Percentiles rank a stretch among this genome's conserved stretches.
Evolutionary conservation across 1,140 invertebrate species (phyloP).

Genomic region (Calycopis cecrops): DNA sequence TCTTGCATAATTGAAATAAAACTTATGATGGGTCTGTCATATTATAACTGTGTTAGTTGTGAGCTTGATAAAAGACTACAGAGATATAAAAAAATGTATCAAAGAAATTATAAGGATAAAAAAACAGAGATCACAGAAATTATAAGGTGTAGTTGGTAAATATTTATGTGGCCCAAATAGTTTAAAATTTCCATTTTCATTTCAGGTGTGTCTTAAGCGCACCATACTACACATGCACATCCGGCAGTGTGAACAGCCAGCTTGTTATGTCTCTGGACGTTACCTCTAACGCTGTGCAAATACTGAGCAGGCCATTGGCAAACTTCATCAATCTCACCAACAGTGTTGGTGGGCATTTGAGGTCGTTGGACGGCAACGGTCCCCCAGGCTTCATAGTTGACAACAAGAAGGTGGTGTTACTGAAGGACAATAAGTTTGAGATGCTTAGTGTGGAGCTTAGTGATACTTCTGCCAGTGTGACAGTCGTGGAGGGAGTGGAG

Average conservation of each 20-base stretch:
- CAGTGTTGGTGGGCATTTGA: slow-evolving; percentile 26
- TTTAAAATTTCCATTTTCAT: slow-evolving; percentile 22
- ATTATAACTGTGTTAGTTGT: too few species aligned
- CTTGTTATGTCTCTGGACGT: slow-evolving; percentile 72
- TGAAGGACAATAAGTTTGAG: slow-evolving; percentile 56
- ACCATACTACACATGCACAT: slow-evolving; percentile 80
- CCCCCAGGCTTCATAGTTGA: slow-evolving; percentile 53
- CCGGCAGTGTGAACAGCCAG: slow-evolving; percentile 59
- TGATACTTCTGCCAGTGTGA: slow-evolving; percentile 43
- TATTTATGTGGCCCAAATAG: too few species aligned
- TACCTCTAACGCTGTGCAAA: slow-evolving; percentile 55
- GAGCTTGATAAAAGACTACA: too few species aligned
- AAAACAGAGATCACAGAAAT: too few species aligned
- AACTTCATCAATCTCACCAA: slow-evolving; percentile 38
- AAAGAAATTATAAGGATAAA: too few species aligned
- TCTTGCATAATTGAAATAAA: too few species aligned
- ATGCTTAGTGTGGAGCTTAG: slow-evolving; percentile 33
- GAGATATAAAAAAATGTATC: too few species aligned
- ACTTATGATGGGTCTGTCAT: too few species aligned
- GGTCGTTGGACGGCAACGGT: slow-evolving; percentile 33
- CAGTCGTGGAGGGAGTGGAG: slow-evolving; percentile 44
- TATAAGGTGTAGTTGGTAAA: too few species aligned
- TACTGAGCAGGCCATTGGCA: slow-evolving; percentile 59
- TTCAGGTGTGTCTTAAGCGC: slow-evolving; percentile 79
- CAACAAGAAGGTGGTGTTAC: slow-evolving; percentile 55